These are phyloP conservation scores for Cryptoprocta ferox DNA, from an alignment of 2,797 vertebrate species.

Conservation along the genomic window DNA sequence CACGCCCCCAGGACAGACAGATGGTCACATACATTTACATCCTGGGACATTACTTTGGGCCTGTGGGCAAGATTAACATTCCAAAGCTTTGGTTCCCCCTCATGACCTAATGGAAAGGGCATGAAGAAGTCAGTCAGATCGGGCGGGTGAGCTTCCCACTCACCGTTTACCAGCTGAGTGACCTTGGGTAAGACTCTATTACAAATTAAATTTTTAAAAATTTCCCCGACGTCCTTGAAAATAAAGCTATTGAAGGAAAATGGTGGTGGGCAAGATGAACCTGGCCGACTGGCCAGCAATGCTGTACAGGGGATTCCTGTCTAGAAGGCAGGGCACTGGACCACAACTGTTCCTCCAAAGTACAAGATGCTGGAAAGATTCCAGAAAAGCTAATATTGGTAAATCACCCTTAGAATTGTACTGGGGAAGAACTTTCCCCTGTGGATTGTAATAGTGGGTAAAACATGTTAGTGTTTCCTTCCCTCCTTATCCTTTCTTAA, in stretches of 20 bases:
- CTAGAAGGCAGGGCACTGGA: too few relatives aligned
- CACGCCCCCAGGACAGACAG: constrained; percentile 38
- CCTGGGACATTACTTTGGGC: constrained; percentile 12
- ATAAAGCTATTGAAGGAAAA: background rate
- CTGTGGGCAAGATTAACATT: constrained; percentile 59
- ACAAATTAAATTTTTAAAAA: background rate
- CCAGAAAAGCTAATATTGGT: background rate
- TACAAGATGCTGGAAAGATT: background rate
- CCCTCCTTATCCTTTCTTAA: background rate
- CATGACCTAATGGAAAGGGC: constrained; percentile 39
- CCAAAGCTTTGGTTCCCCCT: background rate
- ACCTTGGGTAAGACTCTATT: background rate
- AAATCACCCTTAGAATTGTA: background rate
- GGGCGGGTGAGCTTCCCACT: background rate
- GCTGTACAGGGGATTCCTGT: background rate
- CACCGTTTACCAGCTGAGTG: background rate
- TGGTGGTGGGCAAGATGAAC: background rate
- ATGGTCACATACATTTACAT: constrained; percentile 13
- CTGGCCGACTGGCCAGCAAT: background rate
- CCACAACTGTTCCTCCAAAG: background rate
- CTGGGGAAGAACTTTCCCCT: background rate
- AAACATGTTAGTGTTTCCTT: background rate
- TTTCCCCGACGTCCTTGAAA: background rate
- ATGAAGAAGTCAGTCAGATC: background rate
- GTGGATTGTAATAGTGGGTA: background rate